Evolutionary conservation across 2,113 vertebrate genomes (phyloP).

Genomic region (Phainopepla nitens): DNA sequence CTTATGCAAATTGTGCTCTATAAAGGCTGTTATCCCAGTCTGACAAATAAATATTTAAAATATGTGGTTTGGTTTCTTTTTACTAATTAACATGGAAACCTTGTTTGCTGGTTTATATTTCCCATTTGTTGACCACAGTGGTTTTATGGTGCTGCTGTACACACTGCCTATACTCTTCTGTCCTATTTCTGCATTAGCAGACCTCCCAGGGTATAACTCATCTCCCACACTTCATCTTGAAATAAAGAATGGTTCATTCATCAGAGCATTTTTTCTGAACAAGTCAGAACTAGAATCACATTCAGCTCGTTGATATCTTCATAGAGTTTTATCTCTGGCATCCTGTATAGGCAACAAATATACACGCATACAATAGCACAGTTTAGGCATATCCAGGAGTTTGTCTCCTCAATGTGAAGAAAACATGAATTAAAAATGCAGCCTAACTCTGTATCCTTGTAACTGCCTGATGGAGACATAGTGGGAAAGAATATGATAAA

Average conservation of each 20-base stretch:
- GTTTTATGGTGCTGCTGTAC: not conserved
- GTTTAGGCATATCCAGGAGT: not conserved
- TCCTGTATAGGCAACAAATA: not conserved
- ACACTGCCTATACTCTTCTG: not conserved
- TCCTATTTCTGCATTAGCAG: not conserved
- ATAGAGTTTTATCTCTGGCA: not conserved
- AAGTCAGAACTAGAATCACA: not conserved
- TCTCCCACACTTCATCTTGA: not conserved
- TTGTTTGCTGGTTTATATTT: not conserved
- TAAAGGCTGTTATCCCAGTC: slow-evolving; percentile 86
- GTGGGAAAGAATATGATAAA: not conserved
- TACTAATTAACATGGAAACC: not conserved
- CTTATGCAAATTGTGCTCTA: slow-evolving; percentile 95
- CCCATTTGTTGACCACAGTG: not conserved
- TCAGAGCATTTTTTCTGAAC: not conserved
- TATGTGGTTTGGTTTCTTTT: slow-evolving; percentile 51
- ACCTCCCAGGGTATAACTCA: not conserved
- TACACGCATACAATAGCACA: not conserved
- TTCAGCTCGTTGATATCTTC: not conserved
- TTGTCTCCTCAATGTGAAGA: not conserved
- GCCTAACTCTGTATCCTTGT: not conserved
- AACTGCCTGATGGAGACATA: not conserved
- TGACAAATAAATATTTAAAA: slow-evolving; percentile 95
- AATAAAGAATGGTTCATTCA: not conserved
- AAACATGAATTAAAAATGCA: not conserved